Evolutionary conservation across 2,888 invertebrate species (phyloP), one percentile per base, ranked within the genome.

Genomic region (Schrankia costaestrigalis): DNA sequence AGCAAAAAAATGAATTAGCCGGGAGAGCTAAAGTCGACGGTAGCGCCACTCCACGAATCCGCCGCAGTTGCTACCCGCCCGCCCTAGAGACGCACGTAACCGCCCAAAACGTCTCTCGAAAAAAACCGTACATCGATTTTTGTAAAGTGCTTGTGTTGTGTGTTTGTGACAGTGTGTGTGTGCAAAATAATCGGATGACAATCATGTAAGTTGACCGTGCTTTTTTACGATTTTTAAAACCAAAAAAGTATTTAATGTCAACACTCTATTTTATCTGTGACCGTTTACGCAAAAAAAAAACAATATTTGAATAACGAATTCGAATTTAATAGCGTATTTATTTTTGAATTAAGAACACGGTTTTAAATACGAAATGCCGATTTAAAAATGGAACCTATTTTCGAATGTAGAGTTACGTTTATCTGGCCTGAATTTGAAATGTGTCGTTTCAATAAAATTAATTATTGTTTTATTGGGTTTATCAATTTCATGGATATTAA

Each of bases 91-190:
- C 57, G 55, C 50, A 32, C 51, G 55, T 47, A 31, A 36, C 39
- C 47, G 62, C 51, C 44, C 35, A 25, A 31, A 41, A 35, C 29
- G 42, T 31, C 42, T 27, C 23, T 27, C 10, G 35, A 56, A 46
- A 35, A 42, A 56, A 50, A 51, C 41, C 47, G 46, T 47, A 63
- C 63, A 63, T 63, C 62, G 62, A 63, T 63, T 63, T 63, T 63
- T 60, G 47, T 37, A 32, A 33, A 44, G 56, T 56, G 58, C 36
- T 45, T 39, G 63, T 63, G 68, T 50, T 51, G 55, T 55, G 55
- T 53, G 53, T 58, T 53, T 59, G 64, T 54, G 64, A 55, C 48
- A 46, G 29, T 31, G 48, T 54, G 56, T 51, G 50, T 52, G 61
- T 62, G 51, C 19, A 31, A 54, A 57, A 46, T 33, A 44, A 37